phyloP scores from a whole-genome alignment of 2,113 vertebrate genomes.

The Rhinogobius similis region DNA sequence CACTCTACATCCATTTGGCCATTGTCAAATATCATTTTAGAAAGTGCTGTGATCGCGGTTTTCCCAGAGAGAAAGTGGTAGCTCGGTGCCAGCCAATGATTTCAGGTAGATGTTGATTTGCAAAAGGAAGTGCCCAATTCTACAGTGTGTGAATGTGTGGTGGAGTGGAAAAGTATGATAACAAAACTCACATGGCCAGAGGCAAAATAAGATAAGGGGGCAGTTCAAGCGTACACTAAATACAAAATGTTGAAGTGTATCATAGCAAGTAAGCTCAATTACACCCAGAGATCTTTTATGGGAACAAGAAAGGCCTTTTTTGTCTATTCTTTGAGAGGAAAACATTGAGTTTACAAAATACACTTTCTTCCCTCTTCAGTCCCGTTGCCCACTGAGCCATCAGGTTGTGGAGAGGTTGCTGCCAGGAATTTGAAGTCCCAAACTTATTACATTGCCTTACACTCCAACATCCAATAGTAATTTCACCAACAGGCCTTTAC shows the following conservation, averaged over 20 bases:
- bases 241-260: slow-evolving; percentile 22
- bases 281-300: slow-evolving; percentile 22
- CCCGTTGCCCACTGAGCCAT: slow-evolving; percentile 32
- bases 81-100: slow-evolving; percentile 40
- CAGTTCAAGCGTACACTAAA: slow-evolving; percentile 15
- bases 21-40: slow-evolving; percentile 40
- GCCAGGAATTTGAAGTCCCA: slow-evolving; percentile 23
- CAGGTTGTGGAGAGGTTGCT: slow-evolving; percentile 29
- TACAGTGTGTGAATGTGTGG: slow-evolving; percentile 28
- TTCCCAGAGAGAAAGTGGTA: slow-evolving; percentile 28
- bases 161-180: slow-evolving; percentile 41
- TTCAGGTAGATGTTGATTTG: slow-evolving; percentile 33
- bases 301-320: slow-evolving; percentile 40
- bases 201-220: background rate
- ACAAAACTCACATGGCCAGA: slow-evolving; percentile 17
- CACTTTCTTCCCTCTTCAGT: slow-evolving; percentile 30
- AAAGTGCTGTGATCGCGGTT: slow-evolving; percentile 56
- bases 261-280: slow-evolving; percentile 37
- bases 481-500: slow-evolving; percentile 21
- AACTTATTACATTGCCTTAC: slow-evolving; percentile 20
- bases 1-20: background rate
- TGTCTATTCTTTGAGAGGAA: slow-evolving; percentile 45
- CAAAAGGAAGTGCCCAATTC: slow-evolving; percentile 20
- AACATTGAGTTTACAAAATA: slow-evolving; percentile 47
- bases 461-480: slow-evolving; percentile 33